phyloP scores from a whole-genome alignment of 2,113 vertebrate species.

The Columbina picui region DNA sequence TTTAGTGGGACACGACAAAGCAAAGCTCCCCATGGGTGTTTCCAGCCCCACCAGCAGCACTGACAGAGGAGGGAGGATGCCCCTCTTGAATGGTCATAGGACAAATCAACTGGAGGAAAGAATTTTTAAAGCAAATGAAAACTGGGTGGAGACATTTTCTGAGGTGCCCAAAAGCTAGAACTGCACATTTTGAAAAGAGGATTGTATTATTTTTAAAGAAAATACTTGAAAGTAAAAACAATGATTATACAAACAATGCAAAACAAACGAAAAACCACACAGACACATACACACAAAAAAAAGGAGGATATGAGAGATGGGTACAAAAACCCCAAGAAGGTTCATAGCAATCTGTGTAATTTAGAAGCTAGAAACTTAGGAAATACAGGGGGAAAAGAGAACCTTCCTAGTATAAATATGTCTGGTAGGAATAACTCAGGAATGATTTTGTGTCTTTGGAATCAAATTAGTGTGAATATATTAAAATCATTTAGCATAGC shows the following conservation, averaged over 20 bases:
- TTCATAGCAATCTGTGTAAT: not conserved
- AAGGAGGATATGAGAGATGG: not conserved
- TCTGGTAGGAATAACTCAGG: not conserved
- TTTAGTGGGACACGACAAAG: not conserved
- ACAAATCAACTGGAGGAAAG: not conserved
- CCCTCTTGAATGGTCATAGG: not conserved
- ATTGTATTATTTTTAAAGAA: not conserved
- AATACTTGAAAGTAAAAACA: not conserved
- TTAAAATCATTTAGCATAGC: not conserved
- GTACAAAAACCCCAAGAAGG: not conserved
- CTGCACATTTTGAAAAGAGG: not conserved
- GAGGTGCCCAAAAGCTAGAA: not conserved
- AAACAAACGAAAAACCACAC: not conserved
- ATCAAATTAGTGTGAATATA: not conserved
- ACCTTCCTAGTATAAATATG: not conserved
- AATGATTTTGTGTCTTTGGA: not conserved
- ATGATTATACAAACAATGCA: not conserved
- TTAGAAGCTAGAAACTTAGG: not conserved
- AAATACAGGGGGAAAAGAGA: not conserved
- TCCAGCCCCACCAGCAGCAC: not conserved
- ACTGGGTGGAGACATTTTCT: not conserved
- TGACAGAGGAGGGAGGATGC: not conserved
- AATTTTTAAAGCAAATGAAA: not conserved
- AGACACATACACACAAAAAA: too few species aligned
- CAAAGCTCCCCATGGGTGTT: not conserved